Evolutionary conservation across 1,140 invertebrate genomes (phyloP).

Genomic region (Tachypleus tridentatus): DNA sequence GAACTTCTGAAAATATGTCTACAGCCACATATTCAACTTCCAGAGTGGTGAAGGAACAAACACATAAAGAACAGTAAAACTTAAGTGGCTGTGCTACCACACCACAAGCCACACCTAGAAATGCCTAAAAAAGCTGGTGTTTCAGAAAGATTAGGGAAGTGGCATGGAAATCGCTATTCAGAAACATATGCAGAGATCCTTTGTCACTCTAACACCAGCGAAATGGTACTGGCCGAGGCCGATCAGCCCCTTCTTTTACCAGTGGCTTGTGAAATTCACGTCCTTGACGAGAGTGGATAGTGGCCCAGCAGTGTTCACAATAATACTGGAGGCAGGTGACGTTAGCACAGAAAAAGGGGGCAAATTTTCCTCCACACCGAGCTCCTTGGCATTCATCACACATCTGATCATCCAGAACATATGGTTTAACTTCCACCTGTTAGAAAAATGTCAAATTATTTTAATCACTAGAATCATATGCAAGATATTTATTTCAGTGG

Average conservation of each 20-base stretch:
- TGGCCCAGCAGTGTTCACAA: constrained; percentile 98
- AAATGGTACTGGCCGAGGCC: constrained; percentile 40
- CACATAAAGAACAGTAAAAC: too few species aligned
- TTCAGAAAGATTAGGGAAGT: too few species aligned
- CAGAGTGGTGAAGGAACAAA: too few species aligned
- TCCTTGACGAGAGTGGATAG: constrained; percentile 91
- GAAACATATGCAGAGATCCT: too few species aligned
- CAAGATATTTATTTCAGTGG: neutral
- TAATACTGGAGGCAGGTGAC: constrained; percentile 98
- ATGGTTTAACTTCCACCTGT: constrained; percentile 91
- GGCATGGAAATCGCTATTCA: too few species aligned
- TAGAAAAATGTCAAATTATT: constrained; percentile 14
- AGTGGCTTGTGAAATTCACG: constrained; percentile 97
- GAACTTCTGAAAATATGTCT: too few species aligned
- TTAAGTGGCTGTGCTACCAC: too few species aligned
- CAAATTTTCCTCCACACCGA: constrained; percentile 92
- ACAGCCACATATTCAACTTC: too few species aligned
- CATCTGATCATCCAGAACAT: constrained; percentile 98
- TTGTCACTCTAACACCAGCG: constrained; percentile 28
- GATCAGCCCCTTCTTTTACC: constrained; percentile 96
- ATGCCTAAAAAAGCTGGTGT: too few species aligned
- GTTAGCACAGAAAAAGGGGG: constrained; percentile 98
- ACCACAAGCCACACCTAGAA: too few species aligned
- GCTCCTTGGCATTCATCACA: constrained; percentile 98
- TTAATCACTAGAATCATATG: neutral